Percentiles rank a stretch among this genome's conserved stretches.
Conservation (phyloP, 1,140 invertebrate species). For the Samia ricini region DNA sequence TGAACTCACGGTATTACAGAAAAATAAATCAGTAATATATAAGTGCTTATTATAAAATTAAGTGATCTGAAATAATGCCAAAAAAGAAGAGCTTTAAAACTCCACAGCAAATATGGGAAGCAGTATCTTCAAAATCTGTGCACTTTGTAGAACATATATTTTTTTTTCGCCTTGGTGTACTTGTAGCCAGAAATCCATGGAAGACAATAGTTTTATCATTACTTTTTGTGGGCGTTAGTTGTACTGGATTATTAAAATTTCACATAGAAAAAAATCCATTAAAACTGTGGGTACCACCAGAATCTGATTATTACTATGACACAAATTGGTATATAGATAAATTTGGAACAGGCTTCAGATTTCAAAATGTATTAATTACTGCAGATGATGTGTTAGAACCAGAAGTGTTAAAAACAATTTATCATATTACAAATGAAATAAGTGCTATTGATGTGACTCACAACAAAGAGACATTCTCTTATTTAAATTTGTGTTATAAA, state of each 20-base stretch:
- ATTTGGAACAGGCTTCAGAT: constrained; percentile 81
- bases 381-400: constrained; percentile 83
- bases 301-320: constrained; percentile 83
- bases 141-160: constrained; percentile 65
- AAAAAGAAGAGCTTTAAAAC: constrained; percentile 48
- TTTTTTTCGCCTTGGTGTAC: constrained; percentile 75
- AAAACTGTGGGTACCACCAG: constrained; percentile 84
- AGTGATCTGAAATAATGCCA: constrained; percentile 39
- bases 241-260: constrained; percentile 79
- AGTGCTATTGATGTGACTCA: constrained; percentile 48
- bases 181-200: constrained; percentile 76
- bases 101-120: constrained; percentile 67
- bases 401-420: constrained; percentile 59
- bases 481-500: constrained; percentile 83
- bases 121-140: constrained; percentile 58
- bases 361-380: constrained; percentile 81
- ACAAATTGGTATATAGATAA: constrained; percentile 85
- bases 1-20: not conserved
- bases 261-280: constrained; percentile 83
- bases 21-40: not conserved
- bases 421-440: constrained; percentile 54
- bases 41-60: not conserved
- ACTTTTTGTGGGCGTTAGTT: constrained; percentile 72
- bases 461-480: constrained; percentile 60
- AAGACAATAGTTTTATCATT: constrained; percentile 76